These are phyloP conservation scores for Clarias magur DNA, from an alignment of 2,113 vertebrate species.

Conservation along the genomic window DNA sequence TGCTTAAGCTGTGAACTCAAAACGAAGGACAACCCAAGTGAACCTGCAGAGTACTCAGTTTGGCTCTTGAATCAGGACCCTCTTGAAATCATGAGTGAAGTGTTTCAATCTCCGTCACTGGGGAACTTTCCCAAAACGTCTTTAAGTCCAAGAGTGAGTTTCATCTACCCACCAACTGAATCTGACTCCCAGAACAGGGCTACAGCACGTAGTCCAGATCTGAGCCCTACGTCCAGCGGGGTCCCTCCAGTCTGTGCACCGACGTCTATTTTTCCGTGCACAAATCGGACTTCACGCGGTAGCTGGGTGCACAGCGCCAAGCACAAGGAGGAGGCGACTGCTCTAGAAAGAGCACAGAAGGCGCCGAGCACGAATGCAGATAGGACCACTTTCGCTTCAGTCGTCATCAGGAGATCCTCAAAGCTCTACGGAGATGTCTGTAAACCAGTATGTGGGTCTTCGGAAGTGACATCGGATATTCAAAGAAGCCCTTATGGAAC, in stretches of 20 bases:
- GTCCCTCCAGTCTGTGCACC: conserved; percentile 27
- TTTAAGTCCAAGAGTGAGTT: conserved; percentile 39
- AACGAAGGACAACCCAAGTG: neutral
- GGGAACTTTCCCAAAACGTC: conserved; percentile 24
- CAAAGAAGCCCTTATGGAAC: conserved; percentile 12
- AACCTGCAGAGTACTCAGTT: neutral
- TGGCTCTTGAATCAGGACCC: conserved; percentile 45
- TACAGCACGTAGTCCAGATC: conserved; percentile 16
- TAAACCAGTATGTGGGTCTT: conserved; percentile 35
- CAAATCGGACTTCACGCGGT: conserved; percentile 30
- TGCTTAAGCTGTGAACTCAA: conserved; percentile 2
- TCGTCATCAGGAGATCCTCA: conserved; percentile 60
- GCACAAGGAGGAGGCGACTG: conserved; percentile 56
- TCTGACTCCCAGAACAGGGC: conserved; percentile 8
- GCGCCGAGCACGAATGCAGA: conserved; percentile 42
- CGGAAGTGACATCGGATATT: conserved; percentile 10
- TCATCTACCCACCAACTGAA: conserved; percentile 42
- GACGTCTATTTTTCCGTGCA: conserved; percentile 26
- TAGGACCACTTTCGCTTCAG: conserved; percentile 56
- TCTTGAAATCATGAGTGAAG: conserved; percentile 51
- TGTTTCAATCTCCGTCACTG: conserved; percentile 25
- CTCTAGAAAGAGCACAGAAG: conserved; percentile 32
- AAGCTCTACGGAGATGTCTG: conserved; percentile 48
- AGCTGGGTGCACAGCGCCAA: conserved; percentile 53
- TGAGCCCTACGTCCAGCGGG: conserved; percentile 27